Evolutionary conservation across 2,888 invertebrate species (phyloP), one percentile per base, ranked within the genome.

Genomic region (Charanyca ferruginea): DNA sequence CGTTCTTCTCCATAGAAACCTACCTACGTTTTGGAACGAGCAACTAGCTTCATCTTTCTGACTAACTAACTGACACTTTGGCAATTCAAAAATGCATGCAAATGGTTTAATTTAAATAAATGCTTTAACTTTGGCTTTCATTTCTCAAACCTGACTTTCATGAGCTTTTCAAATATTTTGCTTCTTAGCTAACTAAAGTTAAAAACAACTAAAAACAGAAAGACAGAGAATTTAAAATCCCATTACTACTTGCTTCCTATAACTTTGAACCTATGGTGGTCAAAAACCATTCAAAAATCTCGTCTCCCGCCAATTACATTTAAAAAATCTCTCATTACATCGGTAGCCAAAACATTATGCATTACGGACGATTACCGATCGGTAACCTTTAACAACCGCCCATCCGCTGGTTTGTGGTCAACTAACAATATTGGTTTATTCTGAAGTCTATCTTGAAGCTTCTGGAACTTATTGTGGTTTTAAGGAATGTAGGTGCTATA

Each of bases 351-450:
- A 70, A 71, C 13, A 22, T 9, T 53, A 45, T 7, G 44, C 28
- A 54, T 54, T 69, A 71, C 11, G 0, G 41, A 0, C 55, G 51
- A 70, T 76, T 74, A 20, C 16, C 35, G 18, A 45, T 57, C 44
- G 32, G 23, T 20, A 48, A 18, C 25, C 16, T 25, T n/a, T 69
- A 61, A 61, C 52, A 13, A 41, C 53, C 22, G 8, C 8, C 64
- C 59, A 71, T 73, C 72, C 58, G 71, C 54, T 77, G 65, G n/a
- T 1, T 48, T 80, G 80, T 60, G 80, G 80, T 77, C 18, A 32
- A 20, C 42, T 81, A 73, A 76, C 70, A 38, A 79, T 79, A 81
- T 81, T 80, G 81, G 76, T 73, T 80, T 78, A 65, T 53, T 28
- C 32, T 6, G 38, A 47, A 32, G 32, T 16, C 51, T 20, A 47